These are phyloP conservation scores for Lycorma delicatula DNA, from an alignment of 1,140 invertebrate species.

Conservation along the genomic window DNA sequence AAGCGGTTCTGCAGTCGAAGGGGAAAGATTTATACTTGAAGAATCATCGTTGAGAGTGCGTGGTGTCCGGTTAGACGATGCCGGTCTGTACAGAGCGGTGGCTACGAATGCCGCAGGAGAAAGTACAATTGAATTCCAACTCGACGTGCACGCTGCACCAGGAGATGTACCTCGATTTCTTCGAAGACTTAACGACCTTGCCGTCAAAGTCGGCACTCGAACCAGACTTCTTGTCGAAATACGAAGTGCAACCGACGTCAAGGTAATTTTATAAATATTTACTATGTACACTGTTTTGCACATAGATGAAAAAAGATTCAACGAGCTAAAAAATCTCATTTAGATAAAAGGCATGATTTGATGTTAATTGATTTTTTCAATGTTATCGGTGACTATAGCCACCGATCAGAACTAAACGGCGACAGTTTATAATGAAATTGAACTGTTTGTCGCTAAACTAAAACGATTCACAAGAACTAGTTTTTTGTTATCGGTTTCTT, in stretches of 20 bases:
- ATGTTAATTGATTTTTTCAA: too few relatives aligned
- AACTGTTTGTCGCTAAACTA: too few relatives aligned
- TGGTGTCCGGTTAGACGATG: constrained; percentile 43
- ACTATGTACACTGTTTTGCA: too few relatives aligned
- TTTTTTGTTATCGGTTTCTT: too few relatives aligned
- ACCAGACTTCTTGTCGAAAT: constrained; percentile 76
- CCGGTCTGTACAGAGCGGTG: constrained; percentile 46
- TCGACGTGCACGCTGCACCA: constrained; percentile 32
- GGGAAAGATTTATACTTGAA: constrained; percentile 37
- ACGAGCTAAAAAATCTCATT: too few relatives aligned
- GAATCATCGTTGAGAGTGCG: constrained; percentile 42
- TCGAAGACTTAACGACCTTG: constrained; percentile 63
- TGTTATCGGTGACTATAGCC: too few relatives aligned
- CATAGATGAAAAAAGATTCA: too few relatives aligned
- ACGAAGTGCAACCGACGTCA: constrained; percentile 61
- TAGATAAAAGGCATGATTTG: too few relatives aligned
- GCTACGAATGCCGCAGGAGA: constrained; percentile 44
- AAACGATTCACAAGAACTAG: too few relatives aligned
- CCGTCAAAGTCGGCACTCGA: constrained; percentile 76
- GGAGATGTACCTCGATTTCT: constrained; percentile 63
- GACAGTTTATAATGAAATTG: too few relatives aligned
- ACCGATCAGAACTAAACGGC: too few relatives aligned
- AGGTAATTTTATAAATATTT: constrained; percentile 56
- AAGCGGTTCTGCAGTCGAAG: constrained; percentile 36
- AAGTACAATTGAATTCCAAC: constrained; percentile 34